Evolutionary conservation across 2,888 invertebrate species (phyloP).

Genomic region (Keiferia lycopersicella): DNA sequence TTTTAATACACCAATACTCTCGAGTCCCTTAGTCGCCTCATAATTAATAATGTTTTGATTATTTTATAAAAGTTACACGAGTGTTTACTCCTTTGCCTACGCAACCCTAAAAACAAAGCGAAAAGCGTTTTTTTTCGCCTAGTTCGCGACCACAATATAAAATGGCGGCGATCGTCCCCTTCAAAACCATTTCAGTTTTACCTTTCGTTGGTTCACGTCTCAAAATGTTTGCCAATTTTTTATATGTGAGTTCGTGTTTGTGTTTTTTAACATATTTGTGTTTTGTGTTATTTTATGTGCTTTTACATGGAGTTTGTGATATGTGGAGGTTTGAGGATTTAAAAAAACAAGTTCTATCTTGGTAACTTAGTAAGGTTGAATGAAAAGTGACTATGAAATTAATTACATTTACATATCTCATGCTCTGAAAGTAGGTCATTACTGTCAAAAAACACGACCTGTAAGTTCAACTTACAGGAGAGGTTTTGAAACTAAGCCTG

Average conservation of each 20-base stretch:
- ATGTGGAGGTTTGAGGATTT: background rate
- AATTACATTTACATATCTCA: too few species aligned
- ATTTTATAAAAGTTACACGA: too few species aligned
- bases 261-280: background rate
- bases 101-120: slow-evolving; percentile 1
- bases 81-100: too few species aligned
- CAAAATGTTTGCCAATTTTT: slow-evolving; percentile 64
- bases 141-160: slow-evolving; percentile 67
- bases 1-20: too few species aligned
- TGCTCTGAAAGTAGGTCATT: too few species aligned
- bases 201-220: slow-evolving; percentile 41
- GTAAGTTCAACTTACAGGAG: too few species aligned
- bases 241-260: slow-evolving; percentile 64
- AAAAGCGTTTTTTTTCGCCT: background rate
- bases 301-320: background rate
- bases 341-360: background rate
- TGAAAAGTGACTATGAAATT: background rate
- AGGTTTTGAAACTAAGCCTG: too few species aligned
- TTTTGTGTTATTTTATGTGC: background rate
- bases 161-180: slow-evolving; percentile 49
- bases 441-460: too few species aligned
- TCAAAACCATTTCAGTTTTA: slow-evolving; percentile 63
- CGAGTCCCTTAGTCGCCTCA: too few species aligned
- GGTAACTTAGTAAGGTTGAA: background rate
- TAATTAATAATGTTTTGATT: too few species aligned